Evolutionary conservation across 2,888 invertebrate genomes (phyloP).

Genomic region (Synanthedon vespiformis): DNA sequence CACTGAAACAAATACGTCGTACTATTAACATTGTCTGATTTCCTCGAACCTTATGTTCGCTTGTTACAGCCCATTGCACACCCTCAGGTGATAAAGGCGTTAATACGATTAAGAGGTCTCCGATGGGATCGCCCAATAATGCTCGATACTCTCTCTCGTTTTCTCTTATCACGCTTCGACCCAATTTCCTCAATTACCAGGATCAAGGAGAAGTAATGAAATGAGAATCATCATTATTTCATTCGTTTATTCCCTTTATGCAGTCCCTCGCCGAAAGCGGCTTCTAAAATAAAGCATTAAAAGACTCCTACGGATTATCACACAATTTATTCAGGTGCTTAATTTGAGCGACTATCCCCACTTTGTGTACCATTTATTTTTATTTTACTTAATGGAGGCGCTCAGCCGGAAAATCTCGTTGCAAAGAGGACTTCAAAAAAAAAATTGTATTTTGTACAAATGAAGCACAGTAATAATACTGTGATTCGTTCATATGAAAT

Average conservation of each 20-base stretch:
- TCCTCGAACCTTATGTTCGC: conserved; percentile 27
- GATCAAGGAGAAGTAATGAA: conserved; percentile 67
- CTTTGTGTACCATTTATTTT: conserved; percentile 63
- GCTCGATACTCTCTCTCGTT: conserved; percentile 38
- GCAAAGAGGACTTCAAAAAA: conserved; percentile 23
- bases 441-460: conserved; percentile 14
- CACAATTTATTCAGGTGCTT: conserved; percentile 71
- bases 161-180: conserved; percentile 53
- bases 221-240: conserved; percentile 67
- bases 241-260: conserved; percentile 51
- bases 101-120: conserved; percentile 61
- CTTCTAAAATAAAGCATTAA: conserved; percentile 56
- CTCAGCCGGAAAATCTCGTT: conserved; percentile 47
- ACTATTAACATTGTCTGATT: conserved; percentile 18
- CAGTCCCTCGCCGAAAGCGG: conserved; percentile 39
- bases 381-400: conserved; percentile 59
- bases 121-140: conserved; percentile 50
- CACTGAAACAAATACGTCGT: neutral
- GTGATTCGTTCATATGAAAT: neutral
- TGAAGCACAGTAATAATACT: neutral
- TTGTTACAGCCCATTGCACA: conserved; percentile 47
- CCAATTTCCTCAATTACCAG: conserved; percentile 66
- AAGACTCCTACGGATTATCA: conserved; percentile 66
- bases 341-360: conserved; percentile 64
- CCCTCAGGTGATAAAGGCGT: conserved; percentile 61